Percentiles rank a stretch among this genome's conserved stretches.
Conservation (phyloP, 2,113 vertebrate species). For the Herpetotheres cachinnans region DNA sequence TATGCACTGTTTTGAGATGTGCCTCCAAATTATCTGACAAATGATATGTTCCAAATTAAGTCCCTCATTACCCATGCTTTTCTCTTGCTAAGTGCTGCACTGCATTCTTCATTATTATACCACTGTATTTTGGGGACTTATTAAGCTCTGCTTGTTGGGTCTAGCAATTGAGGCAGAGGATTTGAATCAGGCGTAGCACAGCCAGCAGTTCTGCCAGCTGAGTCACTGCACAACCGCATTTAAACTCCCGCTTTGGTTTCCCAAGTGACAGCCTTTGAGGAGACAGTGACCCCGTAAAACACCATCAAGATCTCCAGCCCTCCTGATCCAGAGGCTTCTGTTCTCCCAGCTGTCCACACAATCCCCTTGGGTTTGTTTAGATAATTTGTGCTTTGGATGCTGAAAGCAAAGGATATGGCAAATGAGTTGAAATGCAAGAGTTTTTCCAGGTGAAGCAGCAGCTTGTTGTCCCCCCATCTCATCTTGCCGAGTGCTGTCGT, state of each 20-base stretch:
- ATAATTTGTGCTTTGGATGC: neutral
- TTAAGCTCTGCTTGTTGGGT: conserved; percentile 12
- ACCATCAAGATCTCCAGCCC: neutral
- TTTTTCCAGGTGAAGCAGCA: neutral
- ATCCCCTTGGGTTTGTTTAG: neutral
- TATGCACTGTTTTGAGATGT: conserved; percentile 17
- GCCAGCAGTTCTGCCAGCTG: neutral
- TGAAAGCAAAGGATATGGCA: neutral
- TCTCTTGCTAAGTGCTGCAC: neutral
- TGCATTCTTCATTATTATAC: neutral
- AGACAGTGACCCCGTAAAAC: neutral
- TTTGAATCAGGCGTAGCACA: neutral
- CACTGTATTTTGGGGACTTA: neutral
- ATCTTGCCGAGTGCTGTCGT: neutral
- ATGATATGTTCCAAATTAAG: conserved; percentile 44
- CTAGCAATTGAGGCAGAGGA: neutral
- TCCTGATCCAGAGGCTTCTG: neutral
- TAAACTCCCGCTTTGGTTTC: neutral
- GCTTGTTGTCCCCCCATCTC: neutral
- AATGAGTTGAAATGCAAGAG: neutral
- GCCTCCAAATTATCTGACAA: conserved; percentile 55
- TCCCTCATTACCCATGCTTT: conserved; percentile 32
- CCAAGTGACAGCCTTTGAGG: neutral
- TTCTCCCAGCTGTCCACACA: neutral
- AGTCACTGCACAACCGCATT: neutral